Base-by-base conservation (phyloP, 1,140 invertebrate species). In the Leptinotarsa defecta region DNA sequence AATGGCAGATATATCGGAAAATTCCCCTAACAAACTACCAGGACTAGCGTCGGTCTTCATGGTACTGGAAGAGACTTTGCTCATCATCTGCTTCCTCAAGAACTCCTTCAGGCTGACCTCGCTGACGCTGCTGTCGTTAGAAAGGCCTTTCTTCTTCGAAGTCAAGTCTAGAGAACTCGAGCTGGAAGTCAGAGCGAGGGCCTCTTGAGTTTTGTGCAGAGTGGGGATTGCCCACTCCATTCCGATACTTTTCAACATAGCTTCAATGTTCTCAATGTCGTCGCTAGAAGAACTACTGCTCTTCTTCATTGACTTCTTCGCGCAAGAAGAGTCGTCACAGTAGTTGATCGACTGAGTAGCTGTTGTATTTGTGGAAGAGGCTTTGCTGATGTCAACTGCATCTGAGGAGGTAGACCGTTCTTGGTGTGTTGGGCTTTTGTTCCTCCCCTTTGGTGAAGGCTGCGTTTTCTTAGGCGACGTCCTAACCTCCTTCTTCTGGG, bases 181-280 rank as follows among this genome's bases (percentile, higher is more conserved):
- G 48, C 89, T 91, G 0, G 90, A 91, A 4, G 89, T 89, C 11
- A 91, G 86, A 15, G 90, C 90, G 73, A 90, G 86, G 3, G 90
- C 87, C 80, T 92, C 88, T 34, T 90, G 88, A 11, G 90, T 92
- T 84, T 91, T 92, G 74, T 90, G 91, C 48, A 92, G 84, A 2
- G 90, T 91, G 3, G 90, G 87, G 2, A 91, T 88, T 5, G 90
- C 90, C 91, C 91, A 92, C 3, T 87, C 88, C 82, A 91, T 88
- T 13, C 89, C 91, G 24, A 90, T 86, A 79, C 87, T 89, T 80
- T 87, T 88, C 49, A 91, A 87, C 63, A 88, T 89, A 8, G 71
- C 81, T 78, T 88, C 88, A 77, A 86, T 86, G 73, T 88, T 87
- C 81, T 91, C 89, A 68, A 91, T 85, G 74, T 89, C 88, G 63